Conservation (phyloP, 1,140 invertebrate species). For the Linepithema humile region DNA sequence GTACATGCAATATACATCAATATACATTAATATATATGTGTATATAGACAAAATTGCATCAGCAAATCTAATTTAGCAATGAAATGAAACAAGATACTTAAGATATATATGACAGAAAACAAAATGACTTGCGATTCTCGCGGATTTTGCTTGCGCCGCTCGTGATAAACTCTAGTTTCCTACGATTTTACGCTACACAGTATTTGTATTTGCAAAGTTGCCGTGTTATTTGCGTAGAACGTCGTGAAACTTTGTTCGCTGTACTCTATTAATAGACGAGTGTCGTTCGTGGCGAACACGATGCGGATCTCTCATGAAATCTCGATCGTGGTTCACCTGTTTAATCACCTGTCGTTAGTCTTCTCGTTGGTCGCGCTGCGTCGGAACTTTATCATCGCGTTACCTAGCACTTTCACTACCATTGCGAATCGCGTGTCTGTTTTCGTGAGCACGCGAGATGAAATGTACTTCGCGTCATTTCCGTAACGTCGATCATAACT, state of each 20-base stretch:
- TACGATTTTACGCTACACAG: background rate
- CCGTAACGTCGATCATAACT: constrained; percentile 15
- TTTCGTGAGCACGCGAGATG: background rate
- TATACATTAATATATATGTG: background rate
- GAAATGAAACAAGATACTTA: background rate
- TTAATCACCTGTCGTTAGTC: constrained; percentile 43
- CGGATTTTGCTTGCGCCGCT: background rate
- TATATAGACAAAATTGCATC: background rate
- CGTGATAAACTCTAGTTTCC: background rate
- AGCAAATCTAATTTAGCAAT: background rate
- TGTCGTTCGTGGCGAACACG: background rate
- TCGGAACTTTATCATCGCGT: constrained; percentile 14
- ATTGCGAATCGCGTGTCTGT: background rate
- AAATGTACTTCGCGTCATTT: constrained; percentile 5
- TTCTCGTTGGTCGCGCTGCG: constrained; percentile 5
- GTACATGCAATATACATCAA: too few species aligned
- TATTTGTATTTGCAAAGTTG: background rate
- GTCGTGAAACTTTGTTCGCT: constrained; percentile 14
- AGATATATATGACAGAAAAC: background rate
- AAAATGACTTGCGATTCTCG: background rate
- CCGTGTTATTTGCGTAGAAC: background rate
- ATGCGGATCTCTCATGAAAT: background rate
- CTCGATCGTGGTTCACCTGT: background rate
- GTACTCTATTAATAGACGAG: constrained; percentile 34
- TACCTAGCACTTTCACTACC: background rate